Evolutionary conservation across 2,113 vertebrate genomes (phyloP).

Genomic region (Pelusios castaneus): DNA sequence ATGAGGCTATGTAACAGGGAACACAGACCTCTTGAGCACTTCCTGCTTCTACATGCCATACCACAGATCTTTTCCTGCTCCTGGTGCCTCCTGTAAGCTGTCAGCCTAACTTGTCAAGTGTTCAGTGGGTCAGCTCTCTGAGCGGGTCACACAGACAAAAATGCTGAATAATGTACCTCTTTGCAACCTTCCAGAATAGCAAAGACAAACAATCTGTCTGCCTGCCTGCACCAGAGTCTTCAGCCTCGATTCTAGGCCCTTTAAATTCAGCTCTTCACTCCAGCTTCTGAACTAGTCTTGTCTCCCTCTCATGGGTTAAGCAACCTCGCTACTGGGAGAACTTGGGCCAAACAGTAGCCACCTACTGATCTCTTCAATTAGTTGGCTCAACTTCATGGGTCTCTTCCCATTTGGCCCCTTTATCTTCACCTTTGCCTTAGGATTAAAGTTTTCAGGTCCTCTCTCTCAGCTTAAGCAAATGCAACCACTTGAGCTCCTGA

Average conservation of each 20-base stretch:
- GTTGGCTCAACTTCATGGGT: background rate
- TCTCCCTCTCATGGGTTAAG: too few relatives aligned
- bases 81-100: background rate
- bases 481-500: background rate
- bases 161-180: background rate
- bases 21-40: too few relatives aligned
- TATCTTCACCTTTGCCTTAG: background rate
- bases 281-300: too few relatives aligned
- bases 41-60: background rate
- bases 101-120: background rate
- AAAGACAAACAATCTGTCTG: too few relatives aligned
- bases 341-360: background rate
- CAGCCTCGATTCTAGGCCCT: too few relatives aligned
- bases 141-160: background rate
- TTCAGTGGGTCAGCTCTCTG: background rate
- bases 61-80: background rate
- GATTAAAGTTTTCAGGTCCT: background rate
- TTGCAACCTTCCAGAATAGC: background rate
- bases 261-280: too few relatives aligned
- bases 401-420: background rate
- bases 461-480: background rate
- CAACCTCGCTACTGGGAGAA: too few relatives aligned
- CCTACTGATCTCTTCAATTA: background rate
- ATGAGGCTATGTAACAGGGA: background rate
- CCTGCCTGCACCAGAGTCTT: too few relatives aligned